phyloP scores from a whole-genome alignment of 1,140 invertebrate species.

The Euura saliciscinereae region DNA sequence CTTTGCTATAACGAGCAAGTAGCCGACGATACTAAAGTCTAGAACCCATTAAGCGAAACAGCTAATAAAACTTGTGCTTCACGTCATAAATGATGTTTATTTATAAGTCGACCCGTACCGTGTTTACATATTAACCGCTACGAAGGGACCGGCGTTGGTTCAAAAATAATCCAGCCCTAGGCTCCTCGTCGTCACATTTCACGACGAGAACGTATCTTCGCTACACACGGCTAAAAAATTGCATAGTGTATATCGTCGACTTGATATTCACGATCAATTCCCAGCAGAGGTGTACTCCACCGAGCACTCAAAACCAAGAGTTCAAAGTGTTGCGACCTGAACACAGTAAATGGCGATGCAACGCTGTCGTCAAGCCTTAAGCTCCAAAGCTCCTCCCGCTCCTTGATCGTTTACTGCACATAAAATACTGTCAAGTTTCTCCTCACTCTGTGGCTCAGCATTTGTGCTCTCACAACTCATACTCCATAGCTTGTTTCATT shows the following conservation, averaged over 20 bases:
- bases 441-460: background rate
- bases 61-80: slow-evolving; percentile 13
- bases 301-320: background rate
- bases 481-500: background rate
- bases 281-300: background rate
- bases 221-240: background rate
- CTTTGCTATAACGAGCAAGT: slow-evolving; percentile 9
- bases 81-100: slow-evolving; percentile 10
- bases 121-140: background rate
- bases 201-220: background rate
- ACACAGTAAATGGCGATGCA: background rate
- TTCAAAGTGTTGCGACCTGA: background rate
- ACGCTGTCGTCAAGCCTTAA: slow-evolving; percentile 6
- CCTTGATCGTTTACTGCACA: slow-evolving; percentile 6
- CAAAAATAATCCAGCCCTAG: background rate
- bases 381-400: background rate
- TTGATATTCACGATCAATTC: background rate
- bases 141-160: background rate
- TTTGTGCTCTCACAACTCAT: slow-evolving; percentile 4
- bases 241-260: background rate
- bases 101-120: slow-evolving; percentile 9
- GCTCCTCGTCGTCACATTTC: background rate
- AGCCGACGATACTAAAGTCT: slow-evolving; percentile 12
- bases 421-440: slow-evolving; percentile 2
- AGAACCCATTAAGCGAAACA: slow-evolving; percentile 14